These are phyloP conservation scores for Cliona cf. orientalis DNA, from an alignment of 37 sponge, comb jelly and placozoan genomes.

Conservation along the genomic window DNA sequence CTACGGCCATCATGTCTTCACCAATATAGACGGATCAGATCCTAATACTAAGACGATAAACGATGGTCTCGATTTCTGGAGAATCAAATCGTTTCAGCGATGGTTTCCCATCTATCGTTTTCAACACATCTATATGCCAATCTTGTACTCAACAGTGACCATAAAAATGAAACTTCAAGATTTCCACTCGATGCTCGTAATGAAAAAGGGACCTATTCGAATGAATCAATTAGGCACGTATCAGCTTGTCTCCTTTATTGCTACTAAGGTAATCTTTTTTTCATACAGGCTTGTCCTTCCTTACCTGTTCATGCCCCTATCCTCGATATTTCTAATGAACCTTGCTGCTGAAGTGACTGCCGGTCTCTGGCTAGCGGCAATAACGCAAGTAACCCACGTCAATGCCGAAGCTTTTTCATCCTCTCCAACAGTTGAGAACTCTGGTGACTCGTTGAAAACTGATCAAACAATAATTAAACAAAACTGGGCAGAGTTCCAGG, in stretches of 20 bases:
- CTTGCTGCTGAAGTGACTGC: constrained; percentile 5
- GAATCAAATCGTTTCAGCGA: constrained; percentile 32
- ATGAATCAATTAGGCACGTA: constrained; percentile 1
- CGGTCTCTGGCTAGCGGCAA: constrained; percentile 34
- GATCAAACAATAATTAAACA: too few species aligned
- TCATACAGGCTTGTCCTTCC: constrained; percentile 36
- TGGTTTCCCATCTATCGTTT: constrained; percentile 39
- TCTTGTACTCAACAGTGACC: constrained; percentile 24
- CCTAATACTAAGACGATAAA: constrained; percentile 46
- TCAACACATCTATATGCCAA: constrained; percentile 60
- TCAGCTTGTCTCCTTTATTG: constrained; percentile 8
- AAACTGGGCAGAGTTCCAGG: constrained; percentile 51
- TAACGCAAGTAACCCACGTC: constrained; percentile 43
- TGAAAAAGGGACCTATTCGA: neutral
- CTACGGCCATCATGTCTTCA: constrained; percentile 53
- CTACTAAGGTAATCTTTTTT: constrained; percentile 10
- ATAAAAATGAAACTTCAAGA: constrained; percentile 45
- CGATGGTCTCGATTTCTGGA: constrained; percentile 25
- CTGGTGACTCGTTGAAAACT: too few species aligned
- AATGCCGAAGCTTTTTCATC: neutral
- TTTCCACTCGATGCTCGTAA: constrained; percentile 17
- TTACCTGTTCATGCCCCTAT: neutral
- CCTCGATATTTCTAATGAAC: constrained; percentile 9
- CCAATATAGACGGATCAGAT: constrained; percentile 47
- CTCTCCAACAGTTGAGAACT: neutral